These are phyloP conservation scores for Tauraco hartlaubi DNA, from an alignment of 2,797 vertebrate species.

Conservation along the genomic window DNA sequence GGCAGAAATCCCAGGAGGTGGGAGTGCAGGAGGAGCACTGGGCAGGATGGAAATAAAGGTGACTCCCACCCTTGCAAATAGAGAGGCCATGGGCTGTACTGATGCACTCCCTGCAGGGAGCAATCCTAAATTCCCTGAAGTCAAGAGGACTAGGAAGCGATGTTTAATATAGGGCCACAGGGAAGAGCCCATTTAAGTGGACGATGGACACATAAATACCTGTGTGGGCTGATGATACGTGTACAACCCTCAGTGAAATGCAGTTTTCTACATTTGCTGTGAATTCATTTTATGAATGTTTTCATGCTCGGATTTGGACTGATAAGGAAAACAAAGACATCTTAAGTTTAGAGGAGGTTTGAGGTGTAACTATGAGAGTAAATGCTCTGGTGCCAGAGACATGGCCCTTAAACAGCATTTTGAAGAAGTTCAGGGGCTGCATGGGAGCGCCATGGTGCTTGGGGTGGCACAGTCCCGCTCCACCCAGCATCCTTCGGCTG, in stretches of 20 bases:
- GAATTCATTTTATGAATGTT: neutral
- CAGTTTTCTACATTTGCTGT: neutral
- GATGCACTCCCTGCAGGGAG: neutral
- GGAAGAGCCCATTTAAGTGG: neutral
- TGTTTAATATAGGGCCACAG: neutral
- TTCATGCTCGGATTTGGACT: neutral
- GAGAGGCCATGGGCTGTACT: neutral
- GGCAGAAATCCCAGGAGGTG: neutral
- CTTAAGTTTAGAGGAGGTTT: neutral
- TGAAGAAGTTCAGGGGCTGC: neutral
- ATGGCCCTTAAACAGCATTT: neutral
- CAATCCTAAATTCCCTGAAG: neutral
- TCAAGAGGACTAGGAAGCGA: rapidly evolving
- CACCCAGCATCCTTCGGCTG: neutral
- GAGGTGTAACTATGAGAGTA: neutral
- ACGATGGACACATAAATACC: neutral
- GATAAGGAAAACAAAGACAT: neutral
- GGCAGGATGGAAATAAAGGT: rapidly evolving
- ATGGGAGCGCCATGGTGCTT: neutral
- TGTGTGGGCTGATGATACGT: rapidly evolving
- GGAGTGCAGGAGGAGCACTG: neutral
- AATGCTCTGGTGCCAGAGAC: neutral
- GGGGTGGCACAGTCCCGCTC: neutral
- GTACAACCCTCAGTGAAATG: neutral
- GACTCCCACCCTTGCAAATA: too few species aligned